Evolutionary conservation across 2,113 vertebrate species (phyloP).

Genomic region (Mesocricetus auratus): DNA sequence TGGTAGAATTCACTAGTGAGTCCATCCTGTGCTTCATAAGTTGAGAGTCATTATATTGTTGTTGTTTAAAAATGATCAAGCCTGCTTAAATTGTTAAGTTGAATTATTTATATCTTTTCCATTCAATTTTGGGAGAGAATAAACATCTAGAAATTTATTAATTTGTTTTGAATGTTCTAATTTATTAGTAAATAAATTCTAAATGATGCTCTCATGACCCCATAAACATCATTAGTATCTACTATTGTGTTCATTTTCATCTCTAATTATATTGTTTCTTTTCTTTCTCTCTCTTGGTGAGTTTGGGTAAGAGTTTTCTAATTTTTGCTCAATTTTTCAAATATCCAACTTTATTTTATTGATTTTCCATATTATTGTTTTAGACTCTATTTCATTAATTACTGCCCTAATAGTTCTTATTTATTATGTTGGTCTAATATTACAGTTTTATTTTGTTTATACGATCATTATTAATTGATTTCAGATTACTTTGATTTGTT

Average conservation of each 20-base stretch:
- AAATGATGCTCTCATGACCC: not conserved
- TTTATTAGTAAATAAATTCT: not conserved
- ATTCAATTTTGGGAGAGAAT: not conserved
- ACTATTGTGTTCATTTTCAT: not conserved
- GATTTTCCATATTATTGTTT: not conserved
- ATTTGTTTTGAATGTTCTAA: not conserved
- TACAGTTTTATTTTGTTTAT: not conserved
- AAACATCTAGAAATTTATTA: not conserved
- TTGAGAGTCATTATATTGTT: not conserved
- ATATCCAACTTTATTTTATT: not conserved
- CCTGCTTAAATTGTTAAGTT: not conserved
- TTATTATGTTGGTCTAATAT: not conserved
- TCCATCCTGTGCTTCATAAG: not conserved
- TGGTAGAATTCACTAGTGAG: not conserved
- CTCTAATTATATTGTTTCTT: not conserved
- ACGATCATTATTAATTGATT: not conserved
- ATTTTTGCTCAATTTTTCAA: not conserved
- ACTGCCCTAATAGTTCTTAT: not conserved
- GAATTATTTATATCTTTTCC: not conserved
- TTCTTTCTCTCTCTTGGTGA: not conserved
- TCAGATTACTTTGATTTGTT: not conserved
- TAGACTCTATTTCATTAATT: not conserved
- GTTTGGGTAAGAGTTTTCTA: not conserved
- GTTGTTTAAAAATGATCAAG: not conserved
- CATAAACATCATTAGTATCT: not conserved